Evolutionary conservation across 2,113 vertebrate genomes (phyloP).

Genomic region (Donacobius atricapilla): DNA sequence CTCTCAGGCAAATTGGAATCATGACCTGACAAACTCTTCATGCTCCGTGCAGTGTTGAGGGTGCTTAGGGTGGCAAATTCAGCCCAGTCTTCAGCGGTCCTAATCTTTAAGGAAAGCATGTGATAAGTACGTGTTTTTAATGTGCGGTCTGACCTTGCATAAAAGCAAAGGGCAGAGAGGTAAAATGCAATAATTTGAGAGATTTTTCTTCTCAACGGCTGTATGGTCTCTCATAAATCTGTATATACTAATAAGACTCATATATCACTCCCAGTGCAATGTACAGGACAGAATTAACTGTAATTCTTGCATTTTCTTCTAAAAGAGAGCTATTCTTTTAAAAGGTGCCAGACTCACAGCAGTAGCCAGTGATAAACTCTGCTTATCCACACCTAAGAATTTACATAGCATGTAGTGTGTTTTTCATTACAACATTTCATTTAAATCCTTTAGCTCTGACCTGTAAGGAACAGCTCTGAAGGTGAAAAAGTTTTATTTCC

Average conservation of each 20-base stretch:
- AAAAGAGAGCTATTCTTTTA: not conserved
- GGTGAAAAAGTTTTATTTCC: not conserved
- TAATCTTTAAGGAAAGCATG: not conserved
- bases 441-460: not conserved
- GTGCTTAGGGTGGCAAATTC: not conserved
- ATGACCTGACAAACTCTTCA: not conserved
- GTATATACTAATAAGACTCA: not conserved
- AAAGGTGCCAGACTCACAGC: not conserved
- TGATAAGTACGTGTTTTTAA: not conserved
- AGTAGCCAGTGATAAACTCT: not conserved
- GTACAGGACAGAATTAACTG: not conserved
- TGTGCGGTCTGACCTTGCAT: not conserved
- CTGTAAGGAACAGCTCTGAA: not conserved
- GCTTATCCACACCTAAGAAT: not conserved
- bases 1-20: not conserved
- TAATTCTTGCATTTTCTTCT: not conserved
- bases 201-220: not conserved
- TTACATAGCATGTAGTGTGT: not conserved
- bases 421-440: not conserved
- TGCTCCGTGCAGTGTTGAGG: not conserved
- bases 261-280: not conserved
- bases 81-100: not conserved
- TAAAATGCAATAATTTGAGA: constrained; percentile 7
- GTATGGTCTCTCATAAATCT: not conserved
- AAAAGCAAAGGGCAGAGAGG: constrained; percentile 8